A percentile compares a stretch with the other conserved stretches of the same genome.
Evolutionary conservation across 2,888 invertebrate genomes (phyloP).

Genomic region (Bombyx huttoni): DNA sequence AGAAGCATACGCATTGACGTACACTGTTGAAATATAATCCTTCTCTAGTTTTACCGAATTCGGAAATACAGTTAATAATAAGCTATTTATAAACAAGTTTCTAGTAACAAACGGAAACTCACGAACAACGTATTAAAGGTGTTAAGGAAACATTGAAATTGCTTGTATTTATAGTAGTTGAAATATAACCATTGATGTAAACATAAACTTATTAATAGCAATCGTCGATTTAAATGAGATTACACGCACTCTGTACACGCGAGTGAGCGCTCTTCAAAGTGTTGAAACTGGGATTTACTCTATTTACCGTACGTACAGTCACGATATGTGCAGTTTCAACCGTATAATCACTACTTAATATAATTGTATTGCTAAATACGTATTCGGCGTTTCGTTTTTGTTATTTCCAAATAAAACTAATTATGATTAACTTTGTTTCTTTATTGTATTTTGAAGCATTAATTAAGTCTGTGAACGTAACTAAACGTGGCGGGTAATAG

Average conservation of each 20-base stretch:
- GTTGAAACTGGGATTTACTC: conserved; percentile 3
- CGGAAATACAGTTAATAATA: no score
- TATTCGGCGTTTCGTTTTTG: not conserved
- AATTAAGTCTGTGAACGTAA: no score
- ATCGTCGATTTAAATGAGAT: conserved; percentile 1
- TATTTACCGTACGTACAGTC: conserved; percentile 1
- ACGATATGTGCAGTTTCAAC: conserved; percentile 1
- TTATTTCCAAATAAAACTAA: not conserved
- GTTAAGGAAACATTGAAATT: not conserved
- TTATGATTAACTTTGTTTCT: not conserved
- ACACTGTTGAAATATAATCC: no score
- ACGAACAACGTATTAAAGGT: not conserved
- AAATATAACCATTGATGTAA: conserved; percentile 11
- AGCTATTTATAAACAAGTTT: no score
- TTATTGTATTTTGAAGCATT: no score
- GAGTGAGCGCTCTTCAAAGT: conserved; percentile 1
- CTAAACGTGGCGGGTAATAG: no score
- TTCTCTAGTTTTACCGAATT: no score
- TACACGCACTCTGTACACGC: conserved; percentile 10
- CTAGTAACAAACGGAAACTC: no score
- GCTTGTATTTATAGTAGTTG: not conserved
- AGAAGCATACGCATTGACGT: no score
- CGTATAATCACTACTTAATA: not conserved
- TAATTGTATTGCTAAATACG: not conserved
- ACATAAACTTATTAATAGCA: conserved; percentile 19